Conservation (phyloP, 2,113 vertebrate species). For the Tinamus guttatus region DNA sequence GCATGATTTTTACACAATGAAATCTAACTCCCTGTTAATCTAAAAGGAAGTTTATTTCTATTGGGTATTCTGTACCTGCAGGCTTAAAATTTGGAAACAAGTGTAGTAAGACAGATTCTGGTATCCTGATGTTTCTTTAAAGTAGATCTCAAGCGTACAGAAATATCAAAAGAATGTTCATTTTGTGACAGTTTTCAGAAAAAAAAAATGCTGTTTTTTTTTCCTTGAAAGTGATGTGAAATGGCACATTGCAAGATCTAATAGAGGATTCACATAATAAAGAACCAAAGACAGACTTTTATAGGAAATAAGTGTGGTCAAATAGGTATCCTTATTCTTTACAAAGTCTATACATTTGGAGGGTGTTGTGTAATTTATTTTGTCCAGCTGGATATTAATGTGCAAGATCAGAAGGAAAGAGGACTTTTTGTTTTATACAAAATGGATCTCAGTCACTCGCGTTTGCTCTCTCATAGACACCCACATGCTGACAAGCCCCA, state of each 20-base stretch:
- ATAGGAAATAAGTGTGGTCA: background rate
- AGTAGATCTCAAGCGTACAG: background rate
- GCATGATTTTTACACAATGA: background rate
- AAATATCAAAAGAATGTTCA: background rate
- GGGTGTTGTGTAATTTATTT: background rate
- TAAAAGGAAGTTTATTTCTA: background rate
- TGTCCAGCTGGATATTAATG: background rate
- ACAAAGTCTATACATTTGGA: background rate
- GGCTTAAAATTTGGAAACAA: background rate
- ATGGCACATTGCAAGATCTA: background rate
- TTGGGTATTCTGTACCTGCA: background rate
- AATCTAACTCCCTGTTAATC: background rate
- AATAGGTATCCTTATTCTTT: background rate
- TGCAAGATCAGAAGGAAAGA: background rate
- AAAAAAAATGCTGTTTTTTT: background rate
- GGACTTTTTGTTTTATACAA: background rate
- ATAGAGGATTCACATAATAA: background rate
- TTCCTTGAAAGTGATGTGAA: background rate
- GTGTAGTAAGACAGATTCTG: background rate
- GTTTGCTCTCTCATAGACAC: background rate
- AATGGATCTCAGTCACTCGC: fast-evolving
- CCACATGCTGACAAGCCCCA: fast-evolving
- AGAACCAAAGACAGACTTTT: background rate
- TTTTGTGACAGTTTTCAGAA: background rate
- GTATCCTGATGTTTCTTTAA: background rate